Conservation (phyloP, 2,888 invertebrate genomes). For the Orthosia cruda region DNA sequence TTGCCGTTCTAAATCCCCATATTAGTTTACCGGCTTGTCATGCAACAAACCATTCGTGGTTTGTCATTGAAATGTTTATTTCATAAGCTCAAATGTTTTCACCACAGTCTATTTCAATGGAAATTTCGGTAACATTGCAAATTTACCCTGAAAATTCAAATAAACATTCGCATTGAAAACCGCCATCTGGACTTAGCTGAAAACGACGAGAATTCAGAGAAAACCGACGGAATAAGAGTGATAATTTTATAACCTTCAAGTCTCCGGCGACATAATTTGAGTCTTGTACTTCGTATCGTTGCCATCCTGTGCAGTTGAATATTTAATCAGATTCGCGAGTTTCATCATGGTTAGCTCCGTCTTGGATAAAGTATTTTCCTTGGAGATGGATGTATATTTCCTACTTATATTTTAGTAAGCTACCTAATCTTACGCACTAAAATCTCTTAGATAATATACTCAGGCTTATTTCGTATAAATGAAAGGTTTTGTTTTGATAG, state of each 20-base stretch:
- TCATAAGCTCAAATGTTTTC: neutral
- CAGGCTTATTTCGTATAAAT: too few relatives aligned
- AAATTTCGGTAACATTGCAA: neutral
- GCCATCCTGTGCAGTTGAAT: conserved; percentile 49
- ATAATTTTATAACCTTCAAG: conserved; percentile 34
- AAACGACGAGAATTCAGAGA: neutral
- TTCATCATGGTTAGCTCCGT: conserved; percentile 38
- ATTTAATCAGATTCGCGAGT: conserved; percentile 52
- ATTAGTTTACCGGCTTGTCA: too few relatives aligned
- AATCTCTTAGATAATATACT: too few relatives aligned
- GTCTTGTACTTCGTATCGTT: conserved; percentile 26
- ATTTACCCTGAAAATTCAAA: neutral
- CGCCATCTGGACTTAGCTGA: neutral
- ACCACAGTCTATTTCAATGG: neutral
- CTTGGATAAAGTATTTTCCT: conserved; percentile 36
- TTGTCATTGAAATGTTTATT: neutral
- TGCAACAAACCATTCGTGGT: neutral
- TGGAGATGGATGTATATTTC: conserved; percentile 5
- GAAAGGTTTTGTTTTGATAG: too few relatives aligned
- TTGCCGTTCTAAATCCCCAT: too few relatives aligned
- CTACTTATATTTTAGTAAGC: neutral
- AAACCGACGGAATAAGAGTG: conserved; percentile 12
- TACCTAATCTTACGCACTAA: too few relatives aligned
- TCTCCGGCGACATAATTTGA: conserved; percentile 27
- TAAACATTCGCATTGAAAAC: too few relatives aligned